phyloP scores from a whole-genome alignment of 2,797 vertebrate species.

The Picus viridis region DNA sequence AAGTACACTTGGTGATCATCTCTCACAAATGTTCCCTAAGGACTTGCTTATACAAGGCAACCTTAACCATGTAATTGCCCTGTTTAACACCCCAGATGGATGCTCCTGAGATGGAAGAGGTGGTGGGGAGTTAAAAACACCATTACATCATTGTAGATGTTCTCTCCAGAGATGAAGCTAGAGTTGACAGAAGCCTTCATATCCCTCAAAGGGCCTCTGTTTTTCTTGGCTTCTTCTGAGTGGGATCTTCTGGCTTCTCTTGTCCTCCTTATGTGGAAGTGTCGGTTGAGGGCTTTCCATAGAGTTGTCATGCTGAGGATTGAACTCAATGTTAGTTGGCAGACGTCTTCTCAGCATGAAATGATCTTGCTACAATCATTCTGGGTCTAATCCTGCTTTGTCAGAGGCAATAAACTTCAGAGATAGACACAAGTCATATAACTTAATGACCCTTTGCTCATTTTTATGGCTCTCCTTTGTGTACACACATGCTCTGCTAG shows the following conservation, averaged over 20 bases:
- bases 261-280: fast-evolving
- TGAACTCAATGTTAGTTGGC: neutral
- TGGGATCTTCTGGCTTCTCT: neutral
- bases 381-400: neutral
- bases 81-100: neutral
- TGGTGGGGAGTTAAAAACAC: neutral
- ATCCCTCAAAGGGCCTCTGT: neutral
- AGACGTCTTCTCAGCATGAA: neutral
- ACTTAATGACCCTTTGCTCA: neutral
- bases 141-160: neutral
- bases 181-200: neutral
- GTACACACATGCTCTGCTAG: neutral
- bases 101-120: neutral
- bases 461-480: neutral
- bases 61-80: neutral
- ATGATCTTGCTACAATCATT: neutral
- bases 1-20: neutral
- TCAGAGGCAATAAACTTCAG: neutral
- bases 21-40: neutral
- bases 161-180: neutral
- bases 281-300: neutral
- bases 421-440: neutral
- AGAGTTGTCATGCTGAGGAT: fast-evolving
- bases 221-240: neutral
- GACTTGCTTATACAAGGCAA: neutral